These are phyloP conservation scores for Atrina japonica DNA, from an alignment of 2,888 invertebrate species.

Conservation along the genomic window DNA sequence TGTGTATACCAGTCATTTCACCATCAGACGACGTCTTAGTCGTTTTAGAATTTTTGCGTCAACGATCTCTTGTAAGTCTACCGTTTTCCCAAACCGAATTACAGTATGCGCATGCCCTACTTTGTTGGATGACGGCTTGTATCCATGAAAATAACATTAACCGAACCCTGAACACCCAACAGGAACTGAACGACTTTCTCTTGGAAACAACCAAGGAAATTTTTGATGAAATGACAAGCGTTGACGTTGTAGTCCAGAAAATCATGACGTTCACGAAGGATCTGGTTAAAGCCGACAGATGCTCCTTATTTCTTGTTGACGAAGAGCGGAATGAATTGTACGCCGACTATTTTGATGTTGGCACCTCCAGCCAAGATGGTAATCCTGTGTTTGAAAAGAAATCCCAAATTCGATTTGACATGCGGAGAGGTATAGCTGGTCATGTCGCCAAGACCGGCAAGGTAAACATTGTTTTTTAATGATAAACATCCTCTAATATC, in stretches of 20 bases:
- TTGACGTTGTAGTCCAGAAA: constrained; percentile 60
- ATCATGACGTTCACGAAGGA: constrained; percentile 73
- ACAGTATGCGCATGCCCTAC: constrained; percentile 55
- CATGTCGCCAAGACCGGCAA: constrained; percentile 66
- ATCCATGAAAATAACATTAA: constrained; percentile 43
- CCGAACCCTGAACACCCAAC: constrained; percentile 53
- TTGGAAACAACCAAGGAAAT: constrained; percentile 62
- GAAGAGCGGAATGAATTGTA: constrained; percentile 63
- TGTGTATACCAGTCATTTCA: constrained; percentile 58
- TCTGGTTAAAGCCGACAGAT: constrained; percentile 70
- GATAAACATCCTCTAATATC: too few species aligned
- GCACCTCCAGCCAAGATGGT: constrained; percentile 53
- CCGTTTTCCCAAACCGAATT: constrained; percentile 48
- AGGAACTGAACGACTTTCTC: constrained; percentile 58
- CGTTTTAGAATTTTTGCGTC: constrained; percentile 55
- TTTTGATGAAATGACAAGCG: constrained; percentile 68
- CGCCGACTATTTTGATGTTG: constrained; percentile 71
- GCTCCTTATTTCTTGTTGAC: constrained; percentile 70
- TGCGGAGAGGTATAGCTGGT: constrained; percentile 68
- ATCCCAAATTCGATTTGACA: constrained; percentile 61
- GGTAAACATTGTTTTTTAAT: constrained; percentile 33
- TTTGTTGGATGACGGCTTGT: constrained; percentile 60
- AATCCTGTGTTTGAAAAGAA: constrained; percentile 58
- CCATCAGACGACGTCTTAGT: constrained; percentile 54
- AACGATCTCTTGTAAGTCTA: constrained; percentile 41